Evolutionary conservation across 53 echinoderm and acorn worm genomes (phyloP), one percentile per base, ranked within the genome.

Genomic region (Crossaster papposus): DNA sequence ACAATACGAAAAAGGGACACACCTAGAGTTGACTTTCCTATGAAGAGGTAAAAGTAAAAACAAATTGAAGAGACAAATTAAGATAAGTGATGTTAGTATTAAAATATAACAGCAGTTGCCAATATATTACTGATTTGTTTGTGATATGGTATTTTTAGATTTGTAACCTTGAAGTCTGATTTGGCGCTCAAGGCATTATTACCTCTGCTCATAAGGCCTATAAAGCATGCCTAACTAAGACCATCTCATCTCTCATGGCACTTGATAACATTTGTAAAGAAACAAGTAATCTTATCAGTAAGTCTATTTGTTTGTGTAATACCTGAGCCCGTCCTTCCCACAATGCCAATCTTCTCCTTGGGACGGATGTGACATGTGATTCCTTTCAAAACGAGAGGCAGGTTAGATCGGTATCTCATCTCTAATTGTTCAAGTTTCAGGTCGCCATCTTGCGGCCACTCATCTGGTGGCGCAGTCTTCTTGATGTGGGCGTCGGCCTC

Each of bases 291-390:
- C 29, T 71, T 13, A 20, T 71, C 71, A 74, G 34, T 1, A 0
- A 14, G 15, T 22, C 14, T 33, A 14, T 32, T 74, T 33, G 35
- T 74, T 14, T 23, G 77, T 51, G n/a, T n/a, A n/a, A n/a, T 72
- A 96, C 96, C 96, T 86, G 96, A 96, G 14, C 96, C 96, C 0
- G 96, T 96, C 79, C 96, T 93, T 9, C 96, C 96, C 32, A 96
- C 95, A 55, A 96, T 95, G 24, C 96, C 96, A 65, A 96, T 91
- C 88, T 93, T 96, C 79, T 96, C 95, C 31, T 79, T 92, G 55
- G 95, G 89, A 17, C 78, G 50, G 72, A 96, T 85, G 44, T 84
- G 85, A 12, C 95, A 80, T 24, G 78, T 89, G 91, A 96, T 79
- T 24, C 92, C 92, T 29, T 93, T 96, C 54, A 96, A 79, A 30